Evolutionary conservation across 2,113 vertebrate species (phyloP).

Genomic region (Urocolius indicus): DNA sequence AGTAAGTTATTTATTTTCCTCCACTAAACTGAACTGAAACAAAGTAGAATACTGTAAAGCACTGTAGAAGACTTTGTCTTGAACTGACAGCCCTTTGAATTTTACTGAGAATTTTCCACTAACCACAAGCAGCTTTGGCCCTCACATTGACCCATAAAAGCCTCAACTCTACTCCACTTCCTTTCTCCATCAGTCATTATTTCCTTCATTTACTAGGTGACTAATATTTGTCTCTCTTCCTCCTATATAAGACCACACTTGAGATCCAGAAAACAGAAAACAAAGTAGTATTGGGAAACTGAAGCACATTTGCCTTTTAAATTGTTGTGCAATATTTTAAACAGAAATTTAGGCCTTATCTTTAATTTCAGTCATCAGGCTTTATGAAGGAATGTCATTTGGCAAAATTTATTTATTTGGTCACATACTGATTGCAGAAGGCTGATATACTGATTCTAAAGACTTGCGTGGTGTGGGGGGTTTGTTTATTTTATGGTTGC

Average conservation of each 20-base stretch:
- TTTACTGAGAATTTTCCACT: not conserved
- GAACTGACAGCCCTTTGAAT: not conserved
- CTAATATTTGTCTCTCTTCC: not conserved
- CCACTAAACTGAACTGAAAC: not conserved
- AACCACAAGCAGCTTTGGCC: not conserved
- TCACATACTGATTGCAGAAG: constrained; percentile 30
- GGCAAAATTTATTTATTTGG: not conserved
- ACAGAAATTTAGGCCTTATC: constrained; percentile 32
- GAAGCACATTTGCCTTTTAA: not conserved
- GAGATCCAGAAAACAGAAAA: not conserved
- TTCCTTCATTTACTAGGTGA: not conserved
- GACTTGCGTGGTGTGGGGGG: not conserved
- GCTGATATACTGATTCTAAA: constrained; percentile 11
- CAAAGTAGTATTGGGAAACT: not conserved
- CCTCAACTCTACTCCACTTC: not conserved
- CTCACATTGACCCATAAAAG: not conserved
- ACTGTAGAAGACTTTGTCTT: not conserved
- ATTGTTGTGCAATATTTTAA: constrained; percentile 48
- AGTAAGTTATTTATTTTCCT: not conserved
- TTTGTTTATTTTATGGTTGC: constrained; percentile 4
- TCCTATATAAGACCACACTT: not conserved
- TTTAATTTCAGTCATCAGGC: constrained; percentile 12
- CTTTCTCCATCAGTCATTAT: not conserved
- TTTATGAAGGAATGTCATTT: not conserved
- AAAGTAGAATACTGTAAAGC: not conserved